Evolutionary conservation across 1,140 invertebrate species (phyloP).

Genomic region (Aphelenchoides fujianensis): DNA sequence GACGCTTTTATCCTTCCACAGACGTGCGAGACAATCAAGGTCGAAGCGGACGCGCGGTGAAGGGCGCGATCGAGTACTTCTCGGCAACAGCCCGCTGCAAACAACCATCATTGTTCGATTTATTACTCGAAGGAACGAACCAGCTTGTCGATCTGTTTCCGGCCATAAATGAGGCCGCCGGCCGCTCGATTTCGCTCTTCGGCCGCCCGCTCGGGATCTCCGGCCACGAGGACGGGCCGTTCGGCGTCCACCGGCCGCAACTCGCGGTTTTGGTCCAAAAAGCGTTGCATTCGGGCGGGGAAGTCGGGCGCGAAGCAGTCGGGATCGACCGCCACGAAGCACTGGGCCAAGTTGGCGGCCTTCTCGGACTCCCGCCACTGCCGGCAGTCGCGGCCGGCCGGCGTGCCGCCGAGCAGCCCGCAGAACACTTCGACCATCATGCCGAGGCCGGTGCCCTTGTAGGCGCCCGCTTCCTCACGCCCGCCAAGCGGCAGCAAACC

Average conservation of each 20-base stretch:
- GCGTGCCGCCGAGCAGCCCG: constrained; percentile 63
- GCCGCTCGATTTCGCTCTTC: constrained; percentile 71
- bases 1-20: neutral
- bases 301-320: constrained; percentile 77
- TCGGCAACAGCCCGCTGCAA: constrained; percentile 19
- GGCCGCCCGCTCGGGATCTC: constrained; percentile 76
- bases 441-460: constrained; percentile 83
- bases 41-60: neutral
- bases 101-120: constrained; percentile 1
- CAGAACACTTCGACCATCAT: constrained; percentile 76
- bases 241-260: constrained; percentile 66
- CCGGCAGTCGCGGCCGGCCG: neutral
- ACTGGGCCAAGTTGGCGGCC: constrained; percentile 70
- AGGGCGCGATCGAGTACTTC: constrained; percentile 5
- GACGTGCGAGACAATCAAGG: neutral
- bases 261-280: constrained; percentile 64
- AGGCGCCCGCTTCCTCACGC: constrained; percentile 67
- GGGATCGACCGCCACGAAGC: constrained; percentile 83
- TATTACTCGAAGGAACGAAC: constrained; percentile 58
- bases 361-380: constrained; percentile 24
- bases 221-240: constrained; percentile 75
- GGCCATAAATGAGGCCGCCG: constrained; percentile 76
- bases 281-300: constrained; percentile 70
- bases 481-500: constrained; percentile 80
- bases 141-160: constrained; percentile 70